Percentiles rank a stretch among this genome's conserved stretches.
Conservation (phyloP, 2,113 vertebrate species). For the Raphicerus campestris region DNA sequence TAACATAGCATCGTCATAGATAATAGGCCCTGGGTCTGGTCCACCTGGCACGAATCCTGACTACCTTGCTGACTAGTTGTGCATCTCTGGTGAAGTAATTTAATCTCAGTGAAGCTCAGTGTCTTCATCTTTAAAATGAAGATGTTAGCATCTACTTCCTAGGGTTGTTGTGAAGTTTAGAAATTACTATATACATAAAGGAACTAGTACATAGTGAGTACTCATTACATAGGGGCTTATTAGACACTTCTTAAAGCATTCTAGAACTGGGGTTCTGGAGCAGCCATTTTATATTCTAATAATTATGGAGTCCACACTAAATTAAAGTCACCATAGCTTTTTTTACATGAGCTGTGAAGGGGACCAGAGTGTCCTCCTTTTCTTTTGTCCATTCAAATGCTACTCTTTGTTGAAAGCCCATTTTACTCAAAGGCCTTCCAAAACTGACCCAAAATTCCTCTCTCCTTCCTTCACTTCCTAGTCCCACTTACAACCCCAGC, state of each 20-base stretch:
- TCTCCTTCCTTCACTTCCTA: background rate
- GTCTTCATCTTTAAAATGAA: slow-evolving; percentile 15
- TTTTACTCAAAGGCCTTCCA: background rate
- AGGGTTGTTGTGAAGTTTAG: background rate
- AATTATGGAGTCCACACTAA: background rate
- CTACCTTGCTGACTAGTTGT: background rate
- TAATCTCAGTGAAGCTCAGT: background rate
- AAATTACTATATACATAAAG: background rate
- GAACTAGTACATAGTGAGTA: background rate
- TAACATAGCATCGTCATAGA: background rate
- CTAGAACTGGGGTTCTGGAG: background rate
- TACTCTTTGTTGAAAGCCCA: background rate
- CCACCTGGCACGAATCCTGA: background rate
- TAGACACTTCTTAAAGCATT: background rate
- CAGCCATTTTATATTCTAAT: background rate
- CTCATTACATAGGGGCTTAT: background rate
- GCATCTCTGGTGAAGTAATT: background rate
- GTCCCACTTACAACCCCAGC: background rate
- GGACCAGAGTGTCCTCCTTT: background rate
- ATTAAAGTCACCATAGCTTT: background rate
- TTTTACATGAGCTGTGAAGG: background rate
- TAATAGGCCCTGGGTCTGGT: background rate
- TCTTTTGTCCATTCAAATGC: background rate
- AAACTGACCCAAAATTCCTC: background rate
- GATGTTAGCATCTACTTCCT: background rate